phyloP scores from a whole-genome alignment of 2,888 invertebrate genomes.

The Blastobasis lacticolella region DNA sequence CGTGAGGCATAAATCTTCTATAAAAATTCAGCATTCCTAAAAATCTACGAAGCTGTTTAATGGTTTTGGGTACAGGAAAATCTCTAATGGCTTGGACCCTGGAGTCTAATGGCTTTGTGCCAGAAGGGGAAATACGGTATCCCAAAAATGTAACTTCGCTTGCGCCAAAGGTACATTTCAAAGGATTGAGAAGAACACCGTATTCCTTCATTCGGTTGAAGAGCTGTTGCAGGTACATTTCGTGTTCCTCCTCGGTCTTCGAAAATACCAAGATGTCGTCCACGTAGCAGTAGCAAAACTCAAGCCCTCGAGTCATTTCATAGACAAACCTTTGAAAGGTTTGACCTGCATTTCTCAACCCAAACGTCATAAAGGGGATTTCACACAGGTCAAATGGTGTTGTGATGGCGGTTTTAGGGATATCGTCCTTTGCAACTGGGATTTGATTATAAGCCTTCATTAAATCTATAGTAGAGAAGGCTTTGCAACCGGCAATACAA shows the following conservation, averaged over 20 bases:
- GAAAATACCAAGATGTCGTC: slow-evolving; percentile 32
- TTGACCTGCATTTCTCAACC: no score
- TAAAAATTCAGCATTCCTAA: slow-evolving; percentile 27
- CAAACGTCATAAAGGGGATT: no score
- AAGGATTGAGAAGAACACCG: slow-evolving; percentile 17
- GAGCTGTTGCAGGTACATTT: slow-evolving; percentile 17
- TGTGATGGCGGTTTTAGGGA: no score
- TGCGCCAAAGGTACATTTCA: slow-evolving; percentile 20
- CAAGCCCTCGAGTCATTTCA: no score
- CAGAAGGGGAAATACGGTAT: slow-evolving; percentile 14
- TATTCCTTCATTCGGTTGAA: slow-evolving; percentile 16
- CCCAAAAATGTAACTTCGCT: slow-evolving; percentile 19
- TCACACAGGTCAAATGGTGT: no score
- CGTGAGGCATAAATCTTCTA: slow-evolving; percentile 28
- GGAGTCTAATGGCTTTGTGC: slow-evolving; percentile 27
- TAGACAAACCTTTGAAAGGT: no score
- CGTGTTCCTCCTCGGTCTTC: slow-evolving; percentile 11
- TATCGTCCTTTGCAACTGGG: no score
- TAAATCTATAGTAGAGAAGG: no score
- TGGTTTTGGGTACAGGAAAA: slow-evolving; percentile 17
- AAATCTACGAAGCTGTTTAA: slow-evolving; percentile 16
- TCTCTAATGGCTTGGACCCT: slow-evolving; percentile 23
- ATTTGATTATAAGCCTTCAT: no score
- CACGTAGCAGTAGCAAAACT: slow-evolving; percentile 6
- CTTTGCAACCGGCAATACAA: no score